Base-by-base conservation (phyloP, 2,797 vertebrate species). In the Trachurus trachurus region DNA sequence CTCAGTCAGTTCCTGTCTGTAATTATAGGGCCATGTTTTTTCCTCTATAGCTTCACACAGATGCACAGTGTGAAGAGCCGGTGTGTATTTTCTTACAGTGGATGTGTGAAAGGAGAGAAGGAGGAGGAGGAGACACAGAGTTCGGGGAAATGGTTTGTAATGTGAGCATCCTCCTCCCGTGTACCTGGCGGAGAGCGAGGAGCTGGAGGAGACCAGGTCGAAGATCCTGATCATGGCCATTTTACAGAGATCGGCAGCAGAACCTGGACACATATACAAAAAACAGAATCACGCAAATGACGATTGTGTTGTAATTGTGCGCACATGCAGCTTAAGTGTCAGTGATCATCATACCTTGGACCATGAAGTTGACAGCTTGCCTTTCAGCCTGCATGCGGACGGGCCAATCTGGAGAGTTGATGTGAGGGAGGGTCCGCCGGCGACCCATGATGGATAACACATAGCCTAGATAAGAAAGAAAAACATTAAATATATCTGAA, bases 171-270 rank as follows among this genome's bases (percentile, higher is more conserved):
- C 26, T 66, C 19, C 60, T 74, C 2, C 5, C 1, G 40, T 17
- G 45, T 95, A 99, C 98, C 97, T 98, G 92, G 96, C 96, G 6
- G 96, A 96, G 69, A 96, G 89, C 19, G 86, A 90, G 0, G 92
- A 87, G 67, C 95, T 96, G n/a, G 90, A 45, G 11, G 94, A 94
- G 63, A 98, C 86, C 8, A 95, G 93, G 21, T 90, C 69, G 82
- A 96, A 97, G 93, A 98, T 95, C 58, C 87, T 89, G 91, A 98
- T 96, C 98, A 98, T 98, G 75, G 98, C 97, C 94, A 95, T 95
- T 92, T 99, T 99, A 87, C 97, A 98, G 84, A 99, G 96, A 90
- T 99, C 98, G 12, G 98, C 97, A 7, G 97, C 97, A 34, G 97
- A 99, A 44, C 97, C 98, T 98, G 62, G 0, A 9, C 53, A 56